Base-by-base conservation (phyloP, 1,140 invertebrate genomes). In the Brachionus asplanchnoidis region DNA sequence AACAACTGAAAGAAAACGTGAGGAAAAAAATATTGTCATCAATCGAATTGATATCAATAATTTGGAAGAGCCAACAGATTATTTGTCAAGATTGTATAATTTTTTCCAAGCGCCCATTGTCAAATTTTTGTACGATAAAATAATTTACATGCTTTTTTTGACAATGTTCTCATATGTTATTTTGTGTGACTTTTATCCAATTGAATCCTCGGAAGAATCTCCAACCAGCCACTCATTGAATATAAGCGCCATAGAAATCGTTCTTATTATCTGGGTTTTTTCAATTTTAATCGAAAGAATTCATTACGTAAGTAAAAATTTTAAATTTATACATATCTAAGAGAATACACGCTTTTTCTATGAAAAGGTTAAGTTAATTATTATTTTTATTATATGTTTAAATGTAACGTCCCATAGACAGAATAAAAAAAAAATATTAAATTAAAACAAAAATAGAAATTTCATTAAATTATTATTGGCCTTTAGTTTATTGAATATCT, bases 71-170 rank as follows among this genome's bases (percentile, higher is more conserved):
- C 12, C 20, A 20, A 26, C 14, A 9, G 20, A 46, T 3, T 82
- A 82, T 46, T 36, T 60, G 6, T 12, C 12, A 14, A 28, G 32
- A 44, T 20, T 82, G 7, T 82, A 65, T 28, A 12, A 32, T 9
- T 82, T 82, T 65, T 60, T 40, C 1, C 50, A 65, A 40, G 79
- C 79, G 0, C 79, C 79, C 5, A 36, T 82, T 20, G 60, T 82
- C 12, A 82, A 82, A 68, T 82, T 82, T 23, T n/a, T 82, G n/a
- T 82, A 82, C 40, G 53, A 82, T 20, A 82, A 82, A 36, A 65
- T 60, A 42, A 40, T 82, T 8, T 82, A 65, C 65, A 14, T 60
- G 3, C 1, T 68, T 9, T 82, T 82, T 65, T 46, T 82, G 14
- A 17, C 36, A n/a, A 12, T 17, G 6, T 82, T 65, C 28, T 65